Evolutionary conservation across 23 tunicate species (phyloP), one percentile per base, ranked within the genome.

Genomic region (Oikopleura vanhoeffeni): DNA sequence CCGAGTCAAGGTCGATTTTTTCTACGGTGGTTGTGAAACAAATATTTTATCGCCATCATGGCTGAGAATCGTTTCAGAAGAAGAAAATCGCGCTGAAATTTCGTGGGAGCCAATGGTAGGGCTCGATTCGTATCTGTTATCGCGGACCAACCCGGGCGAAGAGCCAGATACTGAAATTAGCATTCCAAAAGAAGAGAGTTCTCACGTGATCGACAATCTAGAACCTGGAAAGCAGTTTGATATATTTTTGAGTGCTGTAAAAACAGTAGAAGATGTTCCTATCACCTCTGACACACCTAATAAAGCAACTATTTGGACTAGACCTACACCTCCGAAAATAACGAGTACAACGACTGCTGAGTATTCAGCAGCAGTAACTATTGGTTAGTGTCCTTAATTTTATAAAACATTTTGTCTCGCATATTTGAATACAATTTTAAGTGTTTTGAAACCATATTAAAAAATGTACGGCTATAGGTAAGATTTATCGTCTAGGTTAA

Each of bases 81-180:
- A 71, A 2, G 79, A 71, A 32, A 30, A 38, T 38, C 4, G 35
- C 2, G 79, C 79, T 18, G 79, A 71, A 38, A 71, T 71, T 71
- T 18, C 35, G 27, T 71, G 79, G 79, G 79, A 71, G 35, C 79
- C 79, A 18, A 13, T 71, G 79, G 79, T 71, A 18, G 79, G 79
- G 4, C 3, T 71, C 2, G 79, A 71, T 30, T 13, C 34, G 4
- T 71, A 13, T 32, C 2, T 71, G 79, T 38, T 71, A 4, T 18
- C 79, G 32, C 27, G 2, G 79, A 32, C 34, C 27, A 71, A 28
- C 34, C 34, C 27, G 3, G 27, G 2, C 4, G 79, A 30, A 28
- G 34, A 71, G 38, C 27, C 38, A 2, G 79, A 24, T 3, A 32
- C 34, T 2, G 64, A 49, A 24, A 8, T 49, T 8, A 49, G 24